Conservation (phyloP, 2,113 vertebrate genomes). For the Xiphophorus maculatus region DNA sequence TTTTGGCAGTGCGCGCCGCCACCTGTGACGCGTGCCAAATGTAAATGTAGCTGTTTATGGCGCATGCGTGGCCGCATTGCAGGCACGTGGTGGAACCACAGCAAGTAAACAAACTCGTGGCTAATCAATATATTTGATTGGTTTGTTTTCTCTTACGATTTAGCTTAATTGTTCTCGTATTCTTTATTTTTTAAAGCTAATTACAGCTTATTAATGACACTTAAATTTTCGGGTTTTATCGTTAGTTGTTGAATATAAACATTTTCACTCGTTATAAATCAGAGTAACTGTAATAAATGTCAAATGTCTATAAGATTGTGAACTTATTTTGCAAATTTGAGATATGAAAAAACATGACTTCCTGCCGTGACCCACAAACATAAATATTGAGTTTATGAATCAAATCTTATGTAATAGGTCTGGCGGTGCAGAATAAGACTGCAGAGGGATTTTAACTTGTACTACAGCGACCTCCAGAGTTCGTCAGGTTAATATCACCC, state of each 20-base stretch:
- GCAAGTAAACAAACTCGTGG: slow-evolving; percentile 67
- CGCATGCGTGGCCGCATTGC: slow-evolving; percentile 57
- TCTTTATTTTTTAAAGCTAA: neutral
- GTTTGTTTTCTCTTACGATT: neutral
- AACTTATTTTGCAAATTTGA: neutral
- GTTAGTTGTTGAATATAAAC: neutral
- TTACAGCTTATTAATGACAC: neutral
- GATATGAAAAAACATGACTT: neutral
- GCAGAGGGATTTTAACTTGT: neutral
- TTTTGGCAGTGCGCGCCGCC: slow-evolving; percentile 69
- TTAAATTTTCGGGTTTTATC: neutral
- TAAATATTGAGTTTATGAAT: slow-evolving; percentile 46
- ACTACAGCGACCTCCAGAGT: slow-evolving; percentile 30
- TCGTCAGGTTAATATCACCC: neutral
- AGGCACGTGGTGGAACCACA: slow-evolving; percentile 71
- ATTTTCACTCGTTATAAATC: neutral
- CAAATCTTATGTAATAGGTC: slow-evolving; percentile 1
- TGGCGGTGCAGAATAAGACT: neutral
- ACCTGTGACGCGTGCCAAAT: slow-evolving; percentile 55
- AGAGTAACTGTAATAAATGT: neutral
- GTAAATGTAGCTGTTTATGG: neutral
- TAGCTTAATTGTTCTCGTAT: neutral
- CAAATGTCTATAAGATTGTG: neutral
- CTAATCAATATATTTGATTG: slow-evolving; percentile 12
- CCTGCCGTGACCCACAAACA: neutral